phyloP scores from a whole-genome alignment of 2,113 vertebrate genomes.

The Gnathonemus echidnorhynchus region DNA sequence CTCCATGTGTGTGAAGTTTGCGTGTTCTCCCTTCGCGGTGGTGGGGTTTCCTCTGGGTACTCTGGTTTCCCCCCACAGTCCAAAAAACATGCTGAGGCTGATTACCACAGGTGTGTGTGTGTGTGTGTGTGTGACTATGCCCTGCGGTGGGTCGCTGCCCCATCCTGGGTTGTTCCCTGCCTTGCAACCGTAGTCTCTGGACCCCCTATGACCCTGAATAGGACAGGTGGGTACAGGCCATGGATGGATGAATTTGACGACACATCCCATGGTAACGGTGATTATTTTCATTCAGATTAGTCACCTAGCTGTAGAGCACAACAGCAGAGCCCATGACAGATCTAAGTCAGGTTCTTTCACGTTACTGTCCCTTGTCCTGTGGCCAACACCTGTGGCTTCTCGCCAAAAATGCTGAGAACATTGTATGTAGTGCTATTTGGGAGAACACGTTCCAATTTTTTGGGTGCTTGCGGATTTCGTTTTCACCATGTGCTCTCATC shows the following conservation, averaged over 20 bases:
- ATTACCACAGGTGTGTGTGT: neutral
- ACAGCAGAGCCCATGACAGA: neutral
- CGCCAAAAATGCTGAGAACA: neutral
- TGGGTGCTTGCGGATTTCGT: neutral
- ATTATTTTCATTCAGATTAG: neutral
- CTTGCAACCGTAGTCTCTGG: neutral
- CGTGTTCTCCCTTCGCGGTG: neutral
- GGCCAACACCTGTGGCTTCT: neutral
- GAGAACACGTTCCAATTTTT: neutral
- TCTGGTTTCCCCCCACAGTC: neutral
- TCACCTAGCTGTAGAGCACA: neutral
- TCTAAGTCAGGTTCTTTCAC: neutral
- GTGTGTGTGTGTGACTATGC: no score
- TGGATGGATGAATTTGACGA: neutral
- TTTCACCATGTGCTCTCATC: neutral
- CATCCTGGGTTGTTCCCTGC: neutral
- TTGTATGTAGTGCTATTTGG: neutral
- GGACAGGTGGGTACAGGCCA: neutral
- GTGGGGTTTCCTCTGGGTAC: neutral
- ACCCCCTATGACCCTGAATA: neutral
- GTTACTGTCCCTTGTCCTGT: neutral
- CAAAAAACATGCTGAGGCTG: neutral
- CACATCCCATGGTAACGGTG: neutral
- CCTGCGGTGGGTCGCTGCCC: neutral
- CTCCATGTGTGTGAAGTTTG: neutral